Conservation (phyloP, 2,888 invertebrate genomes). For the Troilus luridus region DNA sequence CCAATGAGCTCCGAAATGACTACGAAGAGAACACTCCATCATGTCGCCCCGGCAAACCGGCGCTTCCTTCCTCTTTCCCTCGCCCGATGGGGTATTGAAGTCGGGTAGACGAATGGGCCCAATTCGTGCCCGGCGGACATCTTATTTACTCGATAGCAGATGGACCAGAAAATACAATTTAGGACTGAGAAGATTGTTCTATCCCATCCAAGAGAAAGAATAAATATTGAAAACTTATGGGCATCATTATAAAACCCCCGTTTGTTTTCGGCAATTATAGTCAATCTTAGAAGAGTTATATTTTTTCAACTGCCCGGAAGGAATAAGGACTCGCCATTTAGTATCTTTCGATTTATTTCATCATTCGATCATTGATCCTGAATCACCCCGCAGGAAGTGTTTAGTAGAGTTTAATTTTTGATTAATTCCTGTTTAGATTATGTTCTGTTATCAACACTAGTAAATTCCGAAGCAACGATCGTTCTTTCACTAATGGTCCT, state of each 20-base stretch:
- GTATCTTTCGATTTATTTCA: background rate
- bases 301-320: background rate
- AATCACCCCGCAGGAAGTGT: background rate
- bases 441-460: background rate
- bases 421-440: background rate
- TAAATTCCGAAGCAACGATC: too few relatives aligned
- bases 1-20: background rate
- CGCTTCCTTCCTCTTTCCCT: background rate
- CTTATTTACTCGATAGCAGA: slow-evolving; percentile 12
- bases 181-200: slow-evolving; percentile 5
- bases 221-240: slow-evolving; percentile 1
- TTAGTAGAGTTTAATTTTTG: background rate
- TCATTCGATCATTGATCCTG: background rate
- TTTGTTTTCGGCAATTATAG: slow-evolving; percentile 7
- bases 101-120: background rate
- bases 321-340: background rate
- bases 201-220: background rate
- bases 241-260: background rate
- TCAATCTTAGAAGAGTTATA: background rate
- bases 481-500: too few relatives aligned
- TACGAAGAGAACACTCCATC: background rate
- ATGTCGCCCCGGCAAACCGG: background rate
- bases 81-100: background rate
- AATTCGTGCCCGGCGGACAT: background rate
- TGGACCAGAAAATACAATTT: slow-evolving; percentile 34